A percentile compares a stretch with the other conserved stretches of the same genome.
Evolutionary conservation across 2,888 invertebrate genomes (phyloP).

Genomic region (Panopea generosa): DNA sequence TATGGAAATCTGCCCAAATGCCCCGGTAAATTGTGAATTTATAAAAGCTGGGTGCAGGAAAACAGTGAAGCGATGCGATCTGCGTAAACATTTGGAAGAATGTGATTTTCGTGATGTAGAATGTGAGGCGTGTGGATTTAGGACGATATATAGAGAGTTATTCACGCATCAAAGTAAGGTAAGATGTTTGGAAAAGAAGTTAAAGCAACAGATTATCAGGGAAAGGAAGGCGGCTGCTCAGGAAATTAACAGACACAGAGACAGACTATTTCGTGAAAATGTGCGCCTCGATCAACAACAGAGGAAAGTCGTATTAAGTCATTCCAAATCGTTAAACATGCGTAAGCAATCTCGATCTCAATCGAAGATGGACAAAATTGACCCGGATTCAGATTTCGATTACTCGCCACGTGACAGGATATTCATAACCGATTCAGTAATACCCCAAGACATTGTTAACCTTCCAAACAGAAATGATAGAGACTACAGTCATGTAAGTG

Average conservation of each 20-base stretch:
- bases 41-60: constrained; percentile 66
- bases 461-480: background rate
- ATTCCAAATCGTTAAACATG: constrained; percentile 47
- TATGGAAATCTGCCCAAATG: constrained; percentile 68
- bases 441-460: background rate
- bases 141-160: constrained; percentile 69
- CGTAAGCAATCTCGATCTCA: constrained; percentile 7
- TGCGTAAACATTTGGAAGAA: constrained; percentile 68
- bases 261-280: constrained; percentile 58
- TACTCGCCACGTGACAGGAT: constrained; percentile 45
- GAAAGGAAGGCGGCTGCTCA: constrained; percentile 62
- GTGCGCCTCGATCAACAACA: constrained; percentile 62
- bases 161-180: constrained; percentile 75
- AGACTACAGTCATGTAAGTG: no score
- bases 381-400: constrained; percentile 31
- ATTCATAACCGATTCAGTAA: constrained; percentile 47
- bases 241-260: constrained; percentile 67
- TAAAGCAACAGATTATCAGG: constrained; percentile 72
- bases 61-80: constrained; percentile 67
- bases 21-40: constrained; percentile 69
- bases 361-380: constrained; percentile 9
- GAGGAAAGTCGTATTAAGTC: constrained; percentile 53
- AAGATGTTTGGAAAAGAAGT: constrained; percentile 72
- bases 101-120: constrained; percentile 71
- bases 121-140: constrained; percentile 75